phyloP scores from a whole-genome alignment of 2,113 vertebrate genomes.

The Rhodinocichla rosea region DNA sequence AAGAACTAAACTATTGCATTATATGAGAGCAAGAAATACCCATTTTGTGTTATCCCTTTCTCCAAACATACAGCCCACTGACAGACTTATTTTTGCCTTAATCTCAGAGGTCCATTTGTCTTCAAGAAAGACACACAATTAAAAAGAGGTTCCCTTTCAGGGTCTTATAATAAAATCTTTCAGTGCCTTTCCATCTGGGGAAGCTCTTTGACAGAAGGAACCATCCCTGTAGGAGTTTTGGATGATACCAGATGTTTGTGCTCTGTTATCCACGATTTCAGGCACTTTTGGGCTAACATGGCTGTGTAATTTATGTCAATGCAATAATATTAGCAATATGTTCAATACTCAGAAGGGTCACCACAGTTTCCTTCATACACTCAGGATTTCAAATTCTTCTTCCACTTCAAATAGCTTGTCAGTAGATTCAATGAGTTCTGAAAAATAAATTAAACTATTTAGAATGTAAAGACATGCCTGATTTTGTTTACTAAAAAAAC shows the following conservation, averaged over 20 bases:
- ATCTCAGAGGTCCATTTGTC: slow-evolving; percentile 1
- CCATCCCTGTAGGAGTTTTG: slow-evolving; percentile 32
- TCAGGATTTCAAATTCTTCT: slow-evolving; percentile 90
- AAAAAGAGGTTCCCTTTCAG: background rate
- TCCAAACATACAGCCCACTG: background rate
- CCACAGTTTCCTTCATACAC: slow-evolving; percentile 70
- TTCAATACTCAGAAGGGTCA: slow-evolving; percentile 41
- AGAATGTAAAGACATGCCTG: background rate
- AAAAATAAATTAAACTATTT: background rate
- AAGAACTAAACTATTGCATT: slow-evolving; percentile 61
- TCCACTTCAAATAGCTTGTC: slow-evolving; percentile 86
- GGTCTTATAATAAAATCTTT: background rate
- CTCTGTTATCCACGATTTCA: slow-evolving; percentile 64
- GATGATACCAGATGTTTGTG: slow-evolving; percentile 62
- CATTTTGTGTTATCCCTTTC: background rate
- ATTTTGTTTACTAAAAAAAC: background rate
- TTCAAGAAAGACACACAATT: background rate
- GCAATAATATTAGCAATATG: slow-evolving; percentile 40
- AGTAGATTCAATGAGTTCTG: slow-evolving; percentile 87
- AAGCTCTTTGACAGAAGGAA: slow-evolving; percentile 15
- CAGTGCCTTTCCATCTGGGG: slow-evolving; percentile 25
- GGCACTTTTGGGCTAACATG: slow-evolving; percentile 81
- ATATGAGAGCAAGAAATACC: slow-evolving; percentile 34
- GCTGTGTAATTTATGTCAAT: slow-evolving; percentile 64
- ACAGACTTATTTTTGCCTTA: background rate